These are phyloP conservation scores for Emydocephalus ijimae DNA, from an alignment of 2,113 vertebrate species.

Conservation along the genomic window DNA sequence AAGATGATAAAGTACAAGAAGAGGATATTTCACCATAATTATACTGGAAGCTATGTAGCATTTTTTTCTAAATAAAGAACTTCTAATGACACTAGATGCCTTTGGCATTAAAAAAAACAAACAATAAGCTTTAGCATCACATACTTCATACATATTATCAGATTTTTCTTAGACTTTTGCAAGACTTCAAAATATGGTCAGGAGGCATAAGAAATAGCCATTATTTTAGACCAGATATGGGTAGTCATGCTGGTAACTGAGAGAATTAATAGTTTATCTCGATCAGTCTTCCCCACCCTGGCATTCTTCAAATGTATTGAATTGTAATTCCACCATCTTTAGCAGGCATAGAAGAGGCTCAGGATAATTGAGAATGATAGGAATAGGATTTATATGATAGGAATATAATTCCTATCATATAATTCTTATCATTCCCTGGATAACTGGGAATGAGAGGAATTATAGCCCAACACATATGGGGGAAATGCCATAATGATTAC, in stretches of 20 bases:
- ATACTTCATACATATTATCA: background rate
- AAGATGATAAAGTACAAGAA: background rate
- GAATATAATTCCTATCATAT: background rate
- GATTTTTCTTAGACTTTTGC: background rate
- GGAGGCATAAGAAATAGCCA: background rate
- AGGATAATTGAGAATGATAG: background rate
- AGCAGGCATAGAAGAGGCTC: no score
- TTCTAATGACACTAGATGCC: background rate
- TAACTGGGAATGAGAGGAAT: background rate
- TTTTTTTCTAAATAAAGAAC: background rate
- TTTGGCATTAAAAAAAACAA: background rate
- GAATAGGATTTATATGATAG: background rate
- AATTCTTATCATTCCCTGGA: background rate
- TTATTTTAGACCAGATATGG: background rate
- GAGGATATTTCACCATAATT: background rate
- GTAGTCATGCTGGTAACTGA: background rate
- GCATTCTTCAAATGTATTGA: background rate
- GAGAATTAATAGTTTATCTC: background rate
- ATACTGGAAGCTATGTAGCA: background rate
- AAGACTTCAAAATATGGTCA: background rate
- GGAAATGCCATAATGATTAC: background rate
- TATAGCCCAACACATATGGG: background rate
- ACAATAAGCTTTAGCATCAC: background rate
- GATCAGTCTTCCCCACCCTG: background rate
- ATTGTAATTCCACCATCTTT: background rate